Percentiles rank a stretch among this genome's conserved stretches.
Evolutionary conservation across 2,888 invertebrate genomes (phyloP).

Genomic region (Dicranocentrus wangi): DNA sequence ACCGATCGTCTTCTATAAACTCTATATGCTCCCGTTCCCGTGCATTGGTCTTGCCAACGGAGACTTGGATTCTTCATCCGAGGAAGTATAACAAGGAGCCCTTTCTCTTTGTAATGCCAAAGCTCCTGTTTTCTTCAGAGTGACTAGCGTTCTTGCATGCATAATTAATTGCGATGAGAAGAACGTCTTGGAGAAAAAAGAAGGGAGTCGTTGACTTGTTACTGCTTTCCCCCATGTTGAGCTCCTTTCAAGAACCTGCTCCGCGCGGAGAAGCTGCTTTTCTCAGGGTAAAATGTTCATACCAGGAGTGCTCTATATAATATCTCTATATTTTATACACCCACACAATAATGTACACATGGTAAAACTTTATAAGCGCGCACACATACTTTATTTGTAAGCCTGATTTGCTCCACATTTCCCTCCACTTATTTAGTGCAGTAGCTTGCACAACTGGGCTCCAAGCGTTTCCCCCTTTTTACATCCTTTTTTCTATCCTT

Average conservation of each 20-base stretch:
- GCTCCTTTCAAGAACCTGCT: background rate
- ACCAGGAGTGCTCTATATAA: background rate
- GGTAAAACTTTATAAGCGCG: too few relatives aligned
- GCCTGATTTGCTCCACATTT: conserved; percentile 34
- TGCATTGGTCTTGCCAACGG: too few relatives aligned
- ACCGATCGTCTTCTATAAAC: too few relatives aligned
- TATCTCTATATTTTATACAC: background rate
- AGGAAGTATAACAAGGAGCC: too few relatives aligned
- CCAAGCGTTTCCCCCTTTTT: background rate
- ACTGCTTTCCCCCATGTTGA: conserved; percentile 5
- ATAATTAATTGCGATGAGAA: conserved; percentile 45
- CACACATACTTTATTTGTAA: conserved; percentile 33
- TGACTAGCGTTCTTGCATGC: conserved; percentile 44
- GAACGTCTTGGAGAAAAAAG: conserved; percentile 25
- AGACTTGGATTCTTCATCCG: too few relatives aligned
- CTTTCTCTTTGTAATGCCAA: too few relatives aligned
- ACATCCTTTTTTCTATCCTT: background rate
- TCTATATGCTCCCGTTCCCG: too few relatives aligned
- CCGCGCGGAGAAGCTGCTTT: conserved; percentile 7
- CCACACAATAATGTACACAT: too few relatives aligned
- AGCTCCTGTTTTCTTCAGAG: background rate
- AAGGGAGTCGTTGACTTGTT: conserved; percentile 39
- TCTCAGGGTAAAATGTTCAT: background rate
- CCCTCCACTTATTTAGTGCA: background rate
- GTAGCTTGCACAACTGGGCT: conserved; percentile 4